phyloP scores from a whole-genome alignment of 1,140 invertebrate genomes.

The Drosophila parvula region DNA sequence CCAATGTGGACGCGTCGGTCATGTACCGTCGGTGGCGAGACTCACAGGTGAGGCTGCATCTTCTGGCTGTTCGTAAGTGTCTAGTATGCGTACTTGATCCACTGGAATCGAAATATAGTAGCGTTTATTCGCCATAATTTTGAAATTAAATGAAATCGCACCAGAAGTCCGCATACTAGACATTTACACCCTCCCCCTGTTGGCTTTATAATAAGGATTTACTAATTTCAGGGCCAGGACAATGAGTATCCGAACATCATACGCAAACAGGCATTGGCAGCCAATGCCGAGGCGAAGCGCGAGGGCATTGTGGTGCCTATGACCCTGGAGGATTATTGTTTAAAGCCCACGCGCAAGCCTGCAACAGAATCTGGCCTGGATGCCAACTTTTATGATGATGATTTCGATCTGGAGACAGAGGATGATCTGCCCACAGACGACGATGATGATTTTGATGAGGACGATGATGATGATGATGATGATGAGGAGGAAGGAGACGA shows the following conservation, averaged over 20 bases:
- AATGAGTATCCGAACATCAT: constrained; percentile 99
- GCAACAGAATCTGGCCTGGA: constrained; percentile 90
- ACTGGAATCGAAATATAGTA: neutral
- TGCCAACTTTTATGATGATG: constrained; percentile 97
- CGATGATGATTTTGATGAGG: constrained; percentile 85
- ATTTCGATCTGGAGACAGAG: constrained; percentile 92
- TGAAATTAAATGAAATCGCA: neutral
- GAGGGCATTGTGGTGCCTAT: constrained; percentile 98
- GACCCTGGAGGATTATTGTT: constrained; percentile 99
- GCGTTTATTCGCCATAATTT: too few relatives aligned
- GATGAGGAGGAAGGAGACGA: constrained; percentile 86
- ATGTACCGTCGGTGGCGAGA: constrained; percentile 99
- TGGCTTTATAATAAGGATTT: constrained; percentile 23
- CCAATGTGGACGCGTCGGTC: constrained; percentile 99
- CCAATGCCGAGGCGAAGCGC: constrained; percentile 96
- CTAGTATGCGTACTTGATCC: constrained; percentile 18
- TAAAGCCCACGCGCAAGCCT: constrained; percentile 94
- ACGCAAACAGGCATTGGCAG: constrained; percentile 98
- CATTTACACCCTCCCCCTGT: constrained; percentile 12
- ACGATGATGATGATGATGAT: constrained; percentile 85
- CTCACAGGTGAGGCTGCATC: constrained; percentile 88
- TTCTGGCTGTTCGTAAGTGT: constrained; percentile 17
- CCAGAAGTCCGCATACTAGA: constrained; percentile 17
- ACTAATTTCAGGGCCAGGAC: constrained; percentile 90
- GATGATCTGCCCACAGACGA: constrained; percentile 91